These are phyloP conservation scores for Drosophila infuscata DNA, from an alignment of 2,888 invertebrate genomes.

Conservation along the genomic window DNA sequence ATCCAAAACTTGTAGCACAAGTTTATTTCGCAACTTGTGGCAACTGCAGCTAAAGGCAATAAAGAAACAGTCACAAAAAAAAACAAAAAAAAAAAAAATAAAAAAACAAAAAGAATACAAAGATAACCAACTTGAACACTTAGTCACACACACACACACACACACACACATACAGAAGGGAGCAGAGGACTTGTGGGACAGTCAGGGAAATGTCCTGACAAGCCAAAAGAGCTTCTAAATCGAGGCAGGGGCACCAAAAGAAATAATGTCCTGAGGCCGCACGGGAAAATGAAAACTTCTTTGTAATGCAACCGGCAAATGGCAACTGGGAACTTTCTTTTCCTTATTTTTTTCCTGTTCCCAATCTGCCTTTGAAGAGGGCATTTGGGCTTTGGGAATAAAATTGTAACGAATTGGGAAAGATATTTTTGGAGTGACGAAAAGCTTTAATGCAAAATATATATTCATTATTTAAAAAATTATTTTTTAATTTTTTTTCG, in stretches of 20 bases:
- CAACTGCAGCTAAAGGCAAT: constrained; percentile 56
- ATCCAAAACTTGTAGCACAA: constrained; percentile 56
- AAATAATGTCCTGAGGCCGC: constrained; percentile 76
- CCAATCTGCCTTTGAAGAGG: neutral
- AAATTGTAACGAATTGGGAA: neutral
- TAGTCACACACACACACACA: constrained; percentile 2
- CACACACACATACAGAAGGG: constrained; percentile 1
- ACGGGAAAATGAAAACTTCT: constrained; percentile 77
- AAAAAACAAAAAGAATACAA: constrained; percentile 13
- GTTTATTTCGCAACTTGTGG: constrained; percentile 55
- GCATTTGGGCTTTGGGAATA: constrained; percentile 2
- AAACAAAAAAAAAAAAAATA: constrained; percentile 13
- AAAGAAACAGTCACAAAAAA: constrained; percentile 22
- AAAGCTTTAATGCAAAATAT: neutral
- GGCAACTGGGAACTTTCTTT: constrained; percentile 48
- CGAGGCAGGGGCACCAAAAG: constrained; percentile 38
- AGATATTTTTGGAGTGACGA: neutral
- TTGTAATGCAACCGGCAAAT: constrained; percentile 65
- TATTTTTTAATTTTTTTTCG: too few species aligned
- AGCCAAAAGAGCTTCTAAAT: constrained; percentile 58
- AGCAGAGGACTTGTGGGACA: constrained; percentile 37
- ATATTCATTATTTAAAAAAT: too few species aligned
- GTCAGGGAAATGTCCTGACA: constrained; percentile 65
- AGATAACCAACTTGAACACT: constrained; percentile 32
- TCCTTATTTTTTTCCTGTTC: neutral